Evolutionary conservation across 2,888 invertebrate species (phyloP).

Genomic region (Ormyrus rosae): DNA sequence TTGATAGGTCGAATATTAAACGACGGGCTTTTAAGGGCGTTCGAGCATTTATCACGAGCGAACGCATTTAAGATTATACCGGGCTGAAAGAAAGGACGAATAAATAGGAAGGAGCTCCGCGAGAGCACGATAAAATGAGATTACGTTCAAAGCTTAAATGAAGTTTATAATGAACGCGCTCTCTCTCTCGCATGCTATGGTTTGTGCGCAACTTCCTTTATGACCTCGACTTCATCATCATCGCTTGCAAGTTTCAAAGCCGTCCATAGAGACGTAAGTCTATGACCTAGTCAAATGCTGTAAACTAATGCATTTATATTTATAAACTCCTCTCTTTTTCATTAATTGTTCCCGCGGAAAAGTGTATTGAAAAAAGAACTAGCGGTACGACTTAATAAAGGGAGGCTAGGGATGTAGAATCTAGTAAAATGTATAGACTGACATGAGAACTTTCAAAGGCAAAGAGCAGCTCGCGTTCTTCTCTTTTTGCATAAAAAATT

Average conservation of each 20-base stretch:
- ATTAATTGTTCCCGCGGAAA: too few species aligned
- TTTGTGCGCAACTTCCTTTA: conserved; percentile 61
- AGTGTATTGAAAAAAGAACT: too few species aligned
- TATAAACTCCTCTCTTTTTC: too few species aligned
- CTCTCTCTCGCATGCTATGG: conserved; percentile 1
- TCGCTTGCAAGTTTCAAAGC: conserved; percentile 44
- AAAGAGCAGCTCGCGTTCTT: too few species aligned
- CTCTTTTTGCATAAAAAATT: too few species aligned
- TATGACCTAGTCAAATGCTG: too few species aligned
- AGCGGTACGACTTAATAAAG: too few species aligned
- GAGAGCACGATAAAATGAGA: conserved; percentile 50
- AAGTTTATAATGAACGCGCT: conserved; percentile 51
- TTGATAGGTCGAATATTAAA: too few species aligned
- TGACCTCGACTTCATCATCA: conserved; percentile 61
- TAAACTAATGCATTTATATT: too few species aligned
- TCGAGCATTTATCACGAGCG: conserved; percentile 3
- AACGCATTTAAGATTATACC: conserved; percentile 9
- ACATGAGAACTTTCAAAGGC: too few species aligned
- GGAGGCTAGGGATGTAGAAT: too few species aligned
- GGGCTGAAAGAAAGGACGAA: background rate
- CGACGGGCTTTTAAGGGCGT: background rate
- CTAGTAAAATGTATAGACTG: too few species aligned
- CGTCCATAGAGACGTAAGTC: background rate
- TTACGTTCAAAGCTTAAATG: conserved; percentile 43
- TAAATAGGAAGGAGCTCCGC: conserved; percentile 4